Evolutionary conservation across 2,888 invertebrate species (phyloP), one percentile per base, ranked within the genome.

Genomic region (Nomada fucata): DNA sequence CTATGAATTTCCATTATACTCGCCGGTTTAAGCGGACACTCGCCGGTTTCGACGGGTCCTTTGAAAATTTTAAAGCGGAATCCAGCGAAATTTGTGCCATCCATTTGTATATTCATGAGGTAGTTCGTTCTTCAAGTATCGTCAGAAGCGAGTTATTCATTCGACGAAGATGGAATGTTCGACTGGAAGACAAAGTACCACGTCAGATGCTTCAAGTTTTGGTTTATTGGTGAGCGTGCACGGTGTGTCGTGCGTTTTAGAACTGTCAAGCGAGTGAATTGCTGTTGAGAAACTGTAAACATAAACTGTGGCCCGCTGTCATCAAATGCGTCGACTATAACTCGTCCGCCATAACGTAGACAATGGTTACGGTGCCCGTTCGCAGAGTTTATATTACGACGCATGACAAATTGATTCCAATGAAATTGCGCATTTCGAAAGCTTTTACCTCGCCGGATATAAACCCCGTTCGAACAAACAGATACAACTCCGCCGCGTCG

Each of bases 201-300:
- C 15, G 20, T 69, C 57, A n/a, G 11, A 23, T 3, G 15, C 4
- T 36, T 18, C 4, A 42, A 55, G 47, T 18, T 47, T 29, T 59
- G 59, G 59, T 29, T 47, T 47, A 26, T 11, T 18, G 26, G 44
- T 11, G 13, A 0, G 18, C n/a, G 11, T 18, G 1, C 7, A 2
- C 11, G 15, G 2, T 26, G 13, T 0, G n/a, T 69, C 57, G n/a
- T n/a, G 42, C 26, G n/a, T 29, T 47, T 47, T 29, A 36, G 11
- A 65, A 52, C 65, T 29, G 52, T 65, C 52, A 47, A 9, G 44
- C 20, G 13, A 1, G 44, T 5, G 63, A 52, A 65, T 52, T 26
- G 47, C 26, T 50, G 29, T 36, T 52, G 29, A 52, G 52, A 18
- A 65, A 65, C 52, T n/a, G 52, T 29, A n/a, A 65, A 29, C 47